Conservation (phyloP, 2,797 vertebrate genomes). For the Aulostomus chinensis region DNA sequence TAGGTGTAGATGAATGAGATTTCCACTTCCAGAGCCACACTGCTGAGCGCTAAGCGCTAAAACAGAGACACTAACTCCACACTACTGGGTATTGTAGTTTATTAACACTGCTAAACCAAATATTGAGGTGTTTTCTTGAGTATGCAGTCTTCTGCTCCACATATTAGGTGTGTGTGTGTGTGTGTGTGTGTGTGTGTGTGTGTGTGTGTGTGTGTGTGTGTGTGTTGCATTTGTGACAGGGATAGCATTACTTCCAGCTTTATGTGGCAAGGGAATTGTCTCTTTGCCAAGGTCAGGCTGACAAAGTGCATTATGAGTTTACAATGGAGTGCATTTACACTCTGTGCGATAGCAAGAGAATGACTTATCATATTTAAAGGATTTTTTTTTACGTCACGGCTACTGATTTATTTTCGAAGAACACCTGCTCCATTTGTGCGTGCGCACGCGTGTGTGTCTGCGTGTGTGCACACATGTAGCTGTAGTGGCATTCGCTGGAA, state of each 20-base stretch:
- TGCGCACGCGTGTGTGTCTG: background rate
- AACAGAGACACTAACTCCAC: too few species aligned
- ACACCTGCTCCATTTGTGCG: slow-evolving; percentile 28
- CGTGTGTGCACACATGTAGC: slow-evolving; percentile 1
- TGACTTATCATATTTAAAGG: slow-evolving; percentile 54
- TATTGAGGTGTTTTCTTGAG: too few species aligned
- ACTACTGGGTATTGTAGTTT: too few species aligned
- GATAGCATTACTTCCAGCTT: slow-evolving; percentile 49
- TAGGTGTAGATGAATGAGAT: too few species aligned
- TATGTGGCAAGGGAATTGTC: slow-evolving; percentile 42
- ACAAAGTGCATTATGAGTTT: slow-evolving; percentile 72
- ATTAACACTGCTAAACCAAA: too few species aligned
- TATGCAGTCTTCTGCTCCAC: background rate
- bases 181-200: too few species aligned
- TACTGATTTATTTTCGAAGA: slow-evolving; percentile 42
- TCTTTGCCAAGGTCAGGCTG: slow-evolving; percentile 69
- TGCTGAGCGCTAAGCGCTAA: too few species aligned
- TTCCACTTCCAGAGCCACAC: too few species aligned
- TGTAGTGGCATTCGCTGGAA: slow-evolving; percentile 56
- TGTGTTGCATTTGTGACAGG: slow-evolving; percentile 40
- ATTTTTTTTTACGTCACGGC: slow-evolving; percentile 39
- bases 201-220: slow-evolving; percentile 30
- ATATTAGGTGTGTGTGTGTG: too few species aligned
- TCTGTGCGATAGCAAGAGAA: slow-evolving; percentile 27
- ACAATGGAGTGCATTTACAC: slow-evolving; percentile 65